Evolutionary conservation across 2,113 vertebrate genomes (phyloP).

Genomic region (Tauraco erythrolophus): DNA sequence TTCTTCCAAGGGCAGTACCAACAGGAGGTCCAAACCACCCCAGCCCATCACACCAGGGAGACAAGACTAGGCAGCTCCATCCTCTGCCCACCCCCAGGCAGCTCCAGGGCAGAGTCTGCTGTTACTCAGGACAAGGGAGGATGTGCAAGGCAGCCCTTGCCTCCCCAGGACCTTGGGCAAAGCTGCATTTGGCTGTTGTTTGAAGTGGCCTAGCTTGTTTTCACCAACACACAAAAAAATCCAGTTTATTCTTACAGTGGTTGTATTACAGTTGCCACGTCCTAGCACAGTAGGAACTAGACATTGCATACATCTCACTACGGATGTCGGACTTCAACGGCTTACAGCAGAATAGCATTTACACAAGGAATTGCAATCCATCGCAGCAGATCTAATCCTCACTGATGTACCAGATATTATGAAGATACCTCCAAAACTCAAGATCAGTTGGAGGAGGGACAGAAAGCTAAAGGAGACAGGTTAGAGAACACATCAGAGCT

Average conservation of each 20-base stretch:
- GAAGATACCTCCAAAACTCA: neutral
- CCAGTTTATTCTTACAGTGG: neutral
- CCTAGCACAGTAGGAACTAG: neutral
- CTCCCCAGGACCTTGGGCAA: neutral
- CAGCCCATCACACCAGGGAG: neutral
- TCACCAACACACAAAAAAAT: neutral
- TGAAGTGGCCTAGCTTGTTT: neutral
- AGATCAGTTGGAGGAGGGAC: neutral
- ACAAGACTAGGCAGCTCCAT: neutral
- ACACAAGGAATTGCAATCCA: neutral
- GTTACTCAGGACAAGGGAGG: neutral
- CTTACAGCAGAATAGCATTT: neutral
- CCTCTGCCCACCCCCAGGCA: neutral
- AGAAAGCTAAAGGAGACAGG: neutral
- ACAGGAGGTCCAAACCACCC: neutral
- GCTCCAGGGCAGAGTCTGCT: neutral
- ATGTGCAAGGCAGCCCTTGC: neutral
- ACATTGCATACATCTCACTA: neutral
- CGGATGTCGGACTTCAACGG: neutral
- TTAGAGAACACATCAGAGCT: neutral
- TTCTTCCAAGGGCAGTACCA: neutral
- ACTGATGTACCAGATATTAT: neutral
- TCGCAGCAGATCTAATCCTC: neutral
- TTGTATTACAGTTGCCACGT: neutral
- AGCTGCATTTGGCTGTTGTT: neutral